Base-by-base conservation (phyloP, 2,888 invertebrate species). In the Tenodera sinensis region DNA sequence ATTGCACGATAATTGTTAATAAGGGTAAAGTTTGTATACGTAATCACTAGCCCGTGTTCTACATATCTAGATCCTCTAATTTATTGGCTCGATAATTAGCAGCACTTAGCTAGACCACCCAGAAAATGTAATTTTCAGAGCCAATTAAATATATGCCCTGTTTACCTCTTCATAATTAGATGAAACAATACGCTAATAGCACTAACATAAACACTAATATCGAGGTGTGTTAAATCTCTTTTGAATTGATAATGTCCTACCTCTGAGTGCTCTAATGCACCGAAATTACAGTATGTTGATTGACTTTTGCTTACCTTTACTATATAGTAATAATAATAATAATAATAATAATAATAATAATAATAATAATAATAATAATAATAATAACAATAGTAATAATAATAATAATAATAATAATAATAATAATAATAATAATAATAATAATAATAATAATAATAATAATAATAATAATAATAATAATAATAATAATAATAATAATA, bases 101-200 rank as follows among this genome's bases (percentile, higher is more conserved):
- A 86, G 86, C 47, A 86, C 28, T 86, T 86, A 86, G 15, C n/a
- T 0, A 81, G 86, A 86, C 86, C 86, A 86, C 86, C 54, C 86
- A 86, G 71, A 8, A 86, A 71, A 81, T n/a, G 81, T 54, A 28
- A 30, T 28, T 71, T 71, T 71, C 54, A 71, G 20, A 71, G 54
- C 54, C 54, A 71, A 71, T 71, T 71, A 71, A 71, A 71, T 71
- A 20, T 71, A 71, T 71, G 14, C 54, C 15, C 15, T 71, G 54
- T 25, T 71, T 71, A 71, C 54, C 54, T 71, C 54, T 71, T 71
- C 25, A 25, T 71, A 71, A 20, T 71, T 71, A 71, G 54, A 25
- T 71, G 20, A 71, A 71, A 20, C 54, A 42, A 42, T 42, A 42
- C 42, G 42, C 42, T 42, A 42, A 42, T 42, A 71, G 54, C 54